phyloP scores from a whole-genome alignment of 1,140 invertebrate genomes.

The Drosophila subpulchrella region DNA sequence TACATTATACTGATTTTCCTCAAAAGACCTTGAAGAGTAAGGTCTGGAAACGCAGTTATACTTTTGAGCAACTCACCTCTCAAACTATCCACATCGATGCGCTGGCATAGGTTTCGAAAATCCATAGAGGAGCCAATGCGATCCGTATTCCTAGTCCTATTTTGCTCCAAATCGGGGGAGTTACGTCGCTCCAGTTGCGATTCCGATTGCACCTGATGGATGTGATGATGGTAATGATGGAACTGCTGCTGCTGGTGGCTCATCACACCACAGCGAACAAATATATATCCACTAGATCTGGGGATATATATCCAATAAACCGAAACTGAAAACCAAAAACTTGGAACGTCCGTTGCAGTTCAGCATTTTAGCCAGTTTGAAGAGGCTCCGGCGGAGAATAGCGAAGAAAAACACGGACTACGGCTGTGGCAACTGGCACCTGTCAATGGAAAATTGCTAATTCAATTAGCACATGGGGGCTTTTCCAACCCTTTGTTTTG shows the following conservation, averaged over 20 bases:
- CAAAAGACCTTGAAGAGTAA: not conserved
- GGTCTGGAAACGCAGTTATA: not conserved
- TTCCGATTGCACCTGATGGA: conserved; percentile 28
- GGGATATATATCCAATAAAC: not conserved
- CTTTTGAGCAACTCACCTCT: conserved; percentile 31
- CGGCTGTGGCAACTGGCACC: conserved; percentile 35
- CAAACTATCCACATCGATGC: conserved; percentile 52
- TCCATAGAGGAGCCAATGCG: conserved; percentile 46
- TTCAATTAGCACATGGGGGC: conserved; percentile 59
- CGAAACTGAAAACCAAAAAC: not conserved
- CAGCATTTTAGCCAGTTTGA: conserved; percentile 74
- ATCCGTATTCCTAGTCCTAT: conserved; percentile 9
- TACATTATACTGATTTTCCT: not conserved
- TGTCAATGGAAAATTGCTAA: conserved; percentile 57
- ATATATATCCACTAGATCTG: not conserved
- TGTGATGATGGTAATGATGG: conserved; percentile 17
- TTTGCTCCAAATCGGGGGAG: conserved; percentile 16
- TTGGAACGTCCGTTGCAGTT: conserved; percentile 68
- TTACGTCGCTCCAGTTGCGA: conserved; percentile 15
- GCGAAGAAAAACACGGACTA: conserved; percentile 21
- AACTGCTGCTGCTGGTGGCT: conserved; percentile 22
- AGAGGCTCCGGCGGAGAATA: conserved; percentile 18
- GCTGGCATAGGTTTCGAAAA: conserved; percentile 65
- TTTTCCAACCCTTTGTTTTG: conserved; percentile 43
- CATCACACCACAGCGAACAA: conserved; percentile 9